Conservation (phyloP, 2,888 invertebrate species). For the Ferrisia virgata region DNA sequence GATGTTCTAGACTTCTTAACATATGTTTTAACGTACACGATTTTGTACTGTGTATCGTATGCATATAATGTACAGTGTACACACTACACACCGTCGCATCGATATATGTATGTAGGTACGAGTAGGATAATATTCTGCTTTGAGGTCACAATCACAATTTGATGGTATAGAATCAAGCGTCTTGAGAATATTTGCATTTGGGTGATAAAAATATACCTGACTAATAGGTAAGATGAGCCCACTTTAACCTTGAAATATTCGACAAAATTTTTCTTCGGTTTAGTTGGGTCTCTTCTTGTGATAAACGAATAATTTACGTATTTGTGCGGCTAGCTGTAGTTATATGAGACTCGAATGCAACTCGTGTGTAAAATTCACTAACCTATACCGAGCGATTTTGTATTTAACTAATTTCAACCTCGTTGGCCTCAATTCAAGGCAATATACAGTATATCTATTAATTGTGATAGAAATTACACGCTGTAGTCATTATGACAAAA, state of each 20-base stretch:
- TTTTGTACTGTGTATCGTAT: no score
- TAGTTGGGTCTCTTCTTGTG: not conserved
- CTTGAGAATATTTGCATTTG: not conserved
- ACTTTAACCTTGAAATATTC: not conserved
- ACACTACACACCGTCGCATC: no score
- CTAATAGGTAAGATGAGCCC: not conserved
- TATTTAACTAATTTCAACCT: not conserved
- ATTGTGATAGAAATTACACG: conserved; percentile 2
- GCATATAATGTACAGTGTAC: no score
- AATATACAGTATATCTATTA: no score
- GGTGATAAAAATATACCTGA: not conserved
- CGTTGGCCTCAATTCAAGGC: conserved; percentile 9
- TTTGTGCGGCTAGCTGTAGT: not conserved
- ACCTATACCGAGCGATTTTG: not conserved
- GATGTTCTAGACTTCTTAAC: not conserved
- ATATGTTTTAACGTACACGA: not conserved
- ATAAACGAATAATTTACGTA: not conserved
- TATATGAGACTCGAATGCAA: not conserved
- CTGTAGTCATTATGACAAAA: conserved; percentile 1
- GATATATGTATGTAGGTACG: no score
- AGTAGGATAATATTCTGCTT: not conserved
- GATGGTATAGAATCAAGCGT: not conserved
- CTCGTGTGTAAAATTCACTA: not conserved
- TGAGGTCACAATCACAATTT: not conserved
- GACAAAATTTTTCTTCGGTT: not conserved